Evolutionary conservation across 1,140 invertebrate genomes (phyloP).

Genomic region (Leptoteleia sp.): DNA sequence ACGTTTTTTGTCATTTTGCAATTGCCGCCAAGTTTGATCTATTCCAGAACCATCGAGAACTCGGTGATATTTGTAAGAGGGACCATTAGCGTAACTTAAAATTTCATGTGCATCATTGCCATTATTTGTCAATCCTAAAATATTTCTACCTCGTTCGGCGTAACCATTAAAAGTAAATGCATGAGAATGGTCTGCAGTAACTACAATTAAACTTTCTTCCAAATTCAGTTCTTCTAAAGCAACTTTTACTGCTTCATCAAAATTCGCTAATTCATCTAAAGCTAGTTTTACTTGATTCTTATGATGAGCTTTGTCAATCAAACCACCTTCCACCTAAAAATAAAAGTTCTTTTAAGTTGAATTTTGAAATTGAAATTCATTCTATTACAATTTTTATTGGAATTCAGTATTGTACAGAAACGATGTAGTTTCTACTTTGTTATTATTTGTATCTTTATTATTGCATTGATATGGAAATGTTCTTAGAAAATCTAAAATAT

Average conservation of each 20-base stretch:
- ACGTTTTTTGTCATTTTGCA: conserved; percentile 63
- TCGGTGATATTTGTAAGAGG: conserved; percentile 78
- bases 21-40: conserved; percentile 73
- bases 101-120: conserved; percentile 79
- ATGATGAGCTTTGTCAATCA: conserved; percentile 92
- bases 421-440: no score
- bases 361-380: no score
- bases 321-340: conserved; percentile 83
- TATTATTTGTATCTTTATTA: no score
- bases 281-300: conserved; percentile 85
- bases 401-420: no score
- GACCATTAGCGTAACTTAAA: conserved; percentile 84
- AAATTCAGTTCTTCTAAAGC: conserved; percentile 82
- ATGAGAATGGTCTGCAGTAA: conserved; percentile 89
- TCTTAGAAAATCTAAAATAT: no score
- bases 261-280: conserved; percentile 84
- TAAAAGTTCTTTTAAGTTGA: no score
- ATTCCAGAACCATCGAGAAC: conserved; percentile 61
- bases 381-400: no score
- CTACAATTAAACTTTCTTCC: conserved; percentile 87
- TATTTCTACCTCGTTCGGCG: conserved; percentile 83
- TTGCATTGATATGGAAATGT: no score
- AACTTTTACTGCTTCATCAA: conserved; percentile 85
- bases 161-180: conserved; percentile 86
- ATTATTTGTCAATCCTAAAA: conserved; percentile 80